Evolutionary conservation across 1,140 invertebrate species (phyloP), one percentile per base, ranked within the genome.

Genomic region (Zaprionus africanus): DNA sequence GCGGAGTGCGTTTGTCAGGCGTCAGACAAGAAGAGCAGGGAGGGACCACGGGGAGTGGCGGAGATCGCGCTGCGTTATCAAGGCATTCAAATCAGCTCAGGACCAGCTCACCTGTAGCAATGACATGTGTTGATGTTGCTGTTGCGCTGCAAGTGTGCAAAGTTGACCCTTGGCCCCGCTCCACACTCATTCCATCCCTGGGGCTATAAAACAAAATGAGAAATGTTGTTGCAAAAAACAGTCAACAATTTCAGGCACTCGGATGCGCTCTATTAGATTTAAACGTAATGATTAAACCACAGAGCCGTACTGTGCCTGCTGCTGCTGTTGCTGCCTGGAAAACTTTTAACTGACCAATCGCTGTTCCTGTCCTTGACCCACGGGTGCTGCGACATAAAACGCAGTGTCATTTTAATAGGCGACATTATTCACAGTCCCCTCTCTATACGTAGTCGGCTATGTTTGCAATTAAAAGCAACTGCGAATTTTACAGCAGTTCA

Each of bases 241-340:
- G 28, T 51, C 57, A 83, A 66, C 67, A 72, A 58, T 79, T 83
- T 72, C 76, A 69, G 76, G 46, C 28, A 75, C 70, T 59, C 22
- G 51, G 56, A 64, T 59, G 62, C 58, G 54, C 66, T 69, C 80
- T 83, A 87, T 83, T 77, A 78, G 83, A 86, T 86, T 86, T 87
- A 88, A 87, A 87, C 84, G 81, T 87, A 87, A 87, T 87, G 84
- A 87, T 87, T 87, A 88, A 87, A 75, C 78, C 77, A 46, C 74
- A 71, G 61, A 51, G 38, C 34, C 34, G 49, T 34, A 34, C 31
- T 34, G 9, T 3, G 31, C 2, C 17, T 62, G 79, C 65, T 69
- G 9, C 17, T 62, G 79, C 65, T 69, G 49, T 54, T 56, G 61
- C 31, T 68, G 31, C 65, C 38, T 78, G 82, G 78, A 74, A 83